phyloP scores from a whole-genome alignment of 2,113 vertebrate genomes.

The Corythornis vintsioides region DNA sequence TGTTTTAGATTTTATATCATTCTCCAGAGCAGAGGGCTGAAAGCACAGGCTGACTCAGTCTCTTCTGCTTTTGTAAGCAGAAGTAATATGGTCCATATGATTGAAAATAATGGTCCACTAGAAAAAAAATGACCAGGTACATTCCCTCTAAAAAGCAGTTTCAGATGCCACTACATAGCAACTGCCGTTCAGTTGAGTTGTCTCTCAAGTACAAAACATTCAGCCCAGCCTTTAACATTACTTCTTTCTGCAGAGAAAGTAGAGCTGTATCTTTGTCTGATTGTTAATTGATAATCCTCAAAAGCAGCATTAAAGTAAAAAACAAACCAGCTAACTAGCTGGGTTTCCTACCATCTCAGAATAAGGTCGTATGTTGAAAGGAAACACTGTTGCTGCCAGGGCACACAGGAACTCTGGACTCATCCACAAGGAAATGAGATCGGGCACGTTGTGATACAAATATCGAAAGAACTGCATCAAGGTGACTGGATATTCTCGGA shows the following conservation, averaged over 20 bases:
- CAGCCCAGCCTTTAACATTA: not conserved
- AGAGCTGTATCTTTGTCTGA: not conserved
- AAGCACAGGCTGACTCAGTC: not conserved
- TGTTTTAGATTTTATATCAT: not conserved
- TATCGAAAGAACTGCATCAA: slow-evolving; percentile 99
- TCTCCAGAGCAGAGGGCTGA: not conserved
- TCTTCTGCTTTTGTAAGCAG: not conserved
- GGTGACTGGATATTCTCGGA: slow-evolving; percentile 95
- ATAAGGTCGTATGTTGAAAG: slow-evolving; percentile 97
- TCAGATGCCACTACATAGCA: not conserved
- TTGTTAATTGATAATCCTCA: not conserved
- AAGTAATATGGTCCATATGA: not conserved
- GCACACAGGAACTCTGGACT: slow-evolving; percentile 95
- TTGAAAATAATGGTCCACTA: not conserved
- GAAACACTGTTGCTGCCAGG: slow-evolving; percentile 91
- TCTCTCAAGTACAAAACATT: not conserved
- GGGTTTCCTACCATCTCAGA: slow-evolving; percentile 90
- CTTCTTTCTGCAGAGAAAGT: not conserved
- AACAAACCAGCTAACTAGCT: not conserved
- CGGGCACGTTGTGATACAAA: slow-evolving; percentile 94
- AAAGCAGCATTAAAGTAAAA: not conserved
- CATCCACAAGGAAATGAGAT: slow-evolving; percentile 94
- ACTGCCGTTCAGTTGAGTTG: not conserved
- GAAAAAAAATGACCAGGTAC: not conserved
- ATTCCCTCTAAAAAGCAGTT: not conserved